phyloP scores from a whole-genome alignment of 1,140 invertebrate species.

The Bombus confusus region DNA sequence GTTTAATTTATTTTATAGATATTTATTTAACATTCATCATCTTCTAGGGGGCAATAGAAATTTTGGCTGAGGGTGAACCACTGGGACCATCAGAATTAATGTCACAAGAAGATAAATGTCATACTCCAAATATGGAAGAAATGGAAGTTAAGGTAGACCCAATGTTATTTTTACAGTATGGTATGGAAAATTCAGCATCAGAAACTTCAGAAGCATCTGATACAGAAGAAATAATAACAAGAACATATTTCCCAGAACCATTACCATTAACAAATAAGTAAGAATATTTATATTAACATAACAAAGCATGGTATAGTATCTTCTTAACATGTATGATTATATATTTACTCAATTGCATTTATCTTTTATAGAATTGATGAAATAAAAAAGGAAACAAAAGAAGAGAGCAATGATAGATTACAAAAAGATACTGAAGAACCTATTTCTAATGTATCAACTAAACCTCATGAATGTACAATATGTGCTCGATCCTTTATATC shows the following conservation, averaged over 20 bases:
- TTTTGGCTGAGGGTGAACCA: slow-evolving; percentile 66
- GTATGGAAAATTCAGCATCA: slow-evolving; percentile 77
- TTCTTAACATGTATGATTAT: background rate
- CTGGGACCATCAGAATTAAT: slow-evolving; percentile 63
- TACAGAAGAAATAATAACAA: slow-evolving; percentile 67
- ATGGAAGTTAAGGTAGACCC: slow-evolving; percentile 85
- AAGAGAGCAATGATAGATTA: slow-evolving; percentile 60
- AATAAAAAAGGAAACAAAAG: slow-evolving; percentile 45
- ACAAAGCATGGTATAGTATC: background rate
- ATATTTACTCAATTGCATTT: background rate
- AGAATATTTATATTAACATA: slow-evolving; percentile 3
- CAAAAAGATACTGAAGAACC: slow-evolving; percentile 60
- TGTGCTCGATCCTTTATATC: slow-evolving; percentile 82
- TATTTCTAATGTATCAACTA: slow-evolving; percentile 71
- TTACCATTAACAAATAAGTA: slow-evolving; percentile 70
- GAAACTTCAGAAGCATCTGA: slow-evolving; percentile 77
- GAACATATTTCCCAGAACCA: slow-evolving; percentile 55
- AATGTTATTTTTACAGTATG: slow-evolving; percentile 84
- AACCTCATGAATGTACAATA: slow-evolving; percentile 82
- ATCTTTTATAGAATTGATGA: slow-evolving; percentile 23
- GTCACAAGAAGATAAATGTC: slow-evolving; percentile 67
- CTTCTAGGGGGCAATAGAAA: slow-evolving; percentile 72
- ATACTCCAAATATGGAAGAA: slow-evolving; percentile 80
- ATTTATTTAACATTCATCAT: slow-evolving; percentile 1
- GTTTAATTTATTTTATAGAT: background rate